Evolutionary conservation across 2,888 invertebrate species (phyloP).

Genomic region (Platynereis dumerilii): DNA sequence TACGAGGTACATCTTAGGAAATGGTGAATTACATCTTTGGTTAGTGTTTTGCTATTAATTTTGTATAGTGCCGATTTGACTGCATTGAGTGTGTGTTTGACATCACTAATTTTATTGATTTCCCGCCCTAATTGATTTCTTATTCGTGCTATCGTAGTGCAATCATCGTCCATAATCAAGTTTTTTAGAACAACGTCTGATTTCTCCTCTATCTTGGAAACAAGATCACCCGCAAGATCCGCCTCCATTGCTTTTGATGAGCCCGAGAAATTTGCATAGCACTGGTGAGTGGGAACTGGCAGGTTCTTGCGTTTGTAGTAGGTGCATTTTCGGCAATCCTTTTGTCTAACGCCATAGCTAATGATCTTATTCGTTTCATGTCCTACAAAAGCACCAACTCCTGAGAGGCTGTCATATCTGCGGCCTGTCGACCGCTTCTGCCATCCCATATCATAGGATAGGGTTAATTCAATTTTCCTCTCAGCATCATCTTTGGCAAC

Average conservation of each 20-base stretch:
- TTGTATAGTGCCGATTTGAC: constrained; percentile 6
- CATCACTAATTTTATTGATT: constrained; percentile 4
- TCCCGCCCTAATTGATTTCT: constrained; percentile 2
- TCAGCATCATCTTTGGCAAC: background rate
- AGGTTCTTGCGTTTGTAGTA: background rate
- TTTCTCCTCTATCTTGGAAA: constrained; percentile 5
- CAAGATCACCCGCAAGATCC: constrained; percentile 7
- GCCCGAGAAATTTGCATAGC: constrained; percentile 5
- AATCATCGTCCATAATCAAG: constrained; percentile 12
- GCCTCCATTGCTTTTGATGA: constrained; percentile 13
- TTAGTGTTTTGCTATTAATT: background rate
- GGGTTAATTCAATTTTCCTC: background rate
- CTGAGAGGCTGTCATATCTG: constrained; percentile 14
- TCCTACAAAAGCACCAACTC: constrained; percentile 8
- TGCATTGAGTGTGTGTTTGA: constrained; percentile 1
- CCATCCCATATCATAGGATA: constrained; percentile 17
- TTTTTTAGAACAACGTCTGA: background rate
- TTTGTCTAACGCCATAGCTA: constrained; percentile 6
- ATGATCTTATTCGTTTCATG: constrained; percentile 10
- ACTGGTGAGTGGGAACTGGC: background rate
- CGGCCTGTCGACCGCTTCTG: constrained; percentile 15
- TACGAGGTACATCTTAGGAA: background rate
- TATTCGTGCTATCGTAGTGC: constrained; percentile 5
- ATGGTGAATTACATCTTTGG: background rate
- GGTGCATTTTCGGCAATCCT: constrained; percentile 15